These are phyloP conservation scores for Drosophila obscura DNA, from an alignment of 1,140 invertebrate species.

Conservation along the genomic window DNA sequence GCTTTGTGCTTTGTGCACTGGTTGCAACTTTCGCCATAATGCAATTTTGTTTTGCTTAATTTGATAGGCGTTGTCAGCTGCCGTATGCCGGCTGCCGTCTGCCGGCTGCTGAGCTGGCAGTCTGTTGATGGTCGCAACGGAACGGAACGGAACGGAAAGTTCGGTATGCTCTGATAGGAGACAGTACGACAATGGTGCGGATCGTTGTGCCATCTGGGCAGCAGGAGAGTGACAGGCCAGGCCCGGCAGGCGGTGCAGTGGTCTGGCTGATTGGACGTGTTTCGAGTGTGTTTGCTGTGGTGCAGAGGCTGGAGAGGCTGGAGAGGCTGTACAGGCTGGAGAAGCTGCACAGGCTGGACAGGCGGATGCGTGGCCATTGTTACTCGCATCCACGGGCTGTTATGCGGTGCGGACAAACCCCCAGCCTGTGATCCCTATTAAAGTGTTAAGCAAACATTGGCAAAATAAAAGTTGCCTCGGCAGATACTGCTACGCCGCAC, in stretches of 20 bases:
- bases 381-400: no score
- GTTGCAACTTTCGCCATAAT: conserved; percentile 69
- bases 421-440: no score
- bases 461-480: no score
- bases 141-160: no score
- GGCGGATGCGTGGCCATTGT: no score
- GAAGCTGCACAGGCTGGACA: no score
- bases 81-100: neutral
- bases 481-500: no score
- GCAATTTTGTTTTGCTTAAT: conserved; percentile 82
- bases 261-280: conserved; percentile 41
- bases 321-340: no score
- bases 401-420: no score
- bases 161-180: conserved; percentile 15
- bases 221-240: neutral
- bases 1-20: conserved; percentile 31
- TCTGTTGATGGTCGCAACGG: neutral
- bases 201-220: neutral
- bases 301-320: no score
- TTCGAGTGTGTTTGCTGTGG: conserved; percentile 31
- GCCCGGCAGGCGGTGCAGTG: conserved; percentile 6
- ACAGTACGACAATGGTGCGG: conserved; percentile 31
- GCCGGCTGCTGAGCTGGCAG: conserved; percentile 54
- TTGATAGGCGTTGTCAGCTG: conserved; percentile 79
- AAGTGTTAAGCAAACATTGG: no score